phyloP scores from a whole-genome alignment of 2,113 vertebrate genomes.

The Ictalurus punctatus region DNA sequence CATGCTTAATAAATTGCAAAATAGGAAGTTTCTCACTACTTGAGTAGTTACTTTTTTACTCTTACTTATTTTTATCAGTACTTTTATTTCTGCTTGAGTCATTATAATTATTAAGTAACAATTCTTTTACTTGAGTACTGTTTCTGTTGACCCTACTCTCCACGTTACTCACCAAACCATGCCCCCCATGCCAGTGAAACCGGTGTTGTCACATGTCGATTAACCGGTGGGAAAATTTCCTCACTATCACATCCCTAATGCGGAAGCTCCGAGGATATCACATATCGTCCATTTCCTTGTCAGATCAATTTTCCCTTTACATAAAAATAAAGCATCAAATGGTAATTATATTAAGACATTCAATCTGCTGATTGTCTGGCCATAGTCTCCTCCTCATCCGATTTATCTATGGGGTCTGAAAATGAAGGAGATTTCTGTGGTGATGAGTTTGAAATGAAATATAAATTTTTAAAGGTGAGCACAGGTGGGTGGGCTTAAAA shows the following conservation, averaged over 20 bases:
- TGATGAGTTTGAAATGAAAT: slow-evolving; percentile 80
- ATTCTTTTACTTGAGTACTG: too few species aligned
- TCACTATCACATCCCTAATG: neutral
- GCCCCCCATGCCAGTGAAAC: too few species aligned
- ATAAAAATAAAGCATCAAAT: slow-evolving; percentile 71
- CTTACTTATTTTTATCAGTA: too few species aligned
- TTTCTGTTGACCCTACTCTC: too few species aligned
- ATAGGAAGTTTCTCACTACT: too few species aligned
- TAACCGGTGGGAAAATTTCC: too few species aligned
- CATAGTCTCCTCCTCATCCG: slow-evolving; percentile 49
- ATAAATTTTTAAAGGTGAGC: slow-evolving; percentile 71
- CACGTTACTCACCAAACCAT: too few species aligned
- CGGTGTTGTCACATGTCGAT: too few species aligned
- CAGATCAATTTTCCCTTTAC: slow-evolving; percentile 68
- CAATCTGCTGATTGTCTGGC: slow-evolving; percentile 74
- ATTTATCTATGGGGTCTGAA: slow-evolving; percentile 63
- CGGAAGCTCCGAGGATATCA: slow-evolving; percentile 53
- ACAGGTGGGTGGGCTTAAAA: slow-evolving; percentile 29
- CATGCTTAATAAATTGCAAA: too few species aligned
- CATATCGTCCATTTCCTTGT: slow-evolving; percentile 67
- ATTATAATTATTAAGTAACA: too few species aligned
- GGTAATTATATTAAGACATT: slow-evolving; percentile 72
- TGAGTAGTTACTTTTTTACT: too few species aligned
- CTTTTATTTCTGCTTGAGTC: too few species aligned
- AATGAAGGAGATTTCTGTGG: slow-evolving; percentile 67